Evolutionary conservation across 2,113 vertebrate genomes (phyloP).

Genomic region (Leucosticte australis): DNA sequence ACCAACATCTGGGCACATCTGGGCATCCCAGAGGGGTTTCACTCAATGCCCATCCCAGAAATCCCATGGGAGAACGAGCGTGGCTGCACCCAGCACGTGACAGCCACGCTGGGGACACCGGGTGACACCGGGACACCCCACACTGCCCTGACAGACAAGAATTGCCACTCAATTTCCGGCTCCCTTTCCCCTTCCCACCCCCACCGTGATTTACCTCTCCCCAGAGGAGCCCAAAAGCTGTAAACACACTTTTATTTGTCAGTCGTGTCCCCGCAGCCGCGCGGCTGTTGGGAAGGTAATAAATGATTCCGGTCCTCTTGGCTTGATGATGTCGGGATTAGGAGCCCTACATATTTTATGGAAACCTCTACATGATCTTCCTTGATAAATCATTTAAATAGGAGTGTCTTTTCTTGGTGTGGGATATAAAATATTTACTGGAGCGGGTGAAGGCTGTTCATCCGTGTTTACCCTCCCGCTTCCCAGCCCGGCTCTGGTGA

Average conservation of each 20-base stretch:
- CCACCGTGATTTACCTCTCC: conserved; percentile 47
- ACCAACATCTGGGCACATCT: neutral
- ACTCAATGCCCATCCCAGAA: neutral
- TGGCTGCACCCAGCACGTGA: accelerated
- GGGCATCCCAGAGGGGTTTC: neutral
- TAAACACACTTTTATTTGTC: conserved; percentile 66
- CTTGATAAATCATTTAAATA: conserved; percentile 70
- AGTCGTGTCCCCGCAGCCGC: conserved; percentile 22
- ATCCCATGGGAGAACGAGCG: accelerated
- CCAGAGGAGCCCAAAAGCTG: conserved; percentile 34
- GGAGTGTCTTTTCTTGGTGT: conserved; percentile 55
- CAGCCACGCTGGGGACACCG: accelerated
- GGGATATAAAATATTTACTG: conserved; percentile 60
- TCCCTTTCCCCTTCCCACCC: neutral
- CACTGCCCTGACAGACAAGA: accelerated
- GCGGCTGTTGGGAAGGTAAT: conserved; percentile 50
- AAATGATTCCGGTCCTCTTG: conserved; percentile 51
- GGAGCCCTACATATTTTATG: conserved; percentile 72
- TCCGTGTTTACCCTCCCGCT: conserved; percentile 33
- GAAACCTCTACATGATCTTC: conserved; percentile 62
- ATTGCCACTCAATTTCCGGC: neutral
- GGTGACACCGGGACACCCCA: neutral
- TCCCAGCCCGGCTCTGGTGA: neutral
- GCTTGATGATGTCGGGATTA: conserved; percentile 68
- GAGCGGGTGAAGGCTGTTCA: conserved; percentile 23